Conservation (phyloP, 2,797 vertebrate species). For the Bradypodion pumilum region DNA sequence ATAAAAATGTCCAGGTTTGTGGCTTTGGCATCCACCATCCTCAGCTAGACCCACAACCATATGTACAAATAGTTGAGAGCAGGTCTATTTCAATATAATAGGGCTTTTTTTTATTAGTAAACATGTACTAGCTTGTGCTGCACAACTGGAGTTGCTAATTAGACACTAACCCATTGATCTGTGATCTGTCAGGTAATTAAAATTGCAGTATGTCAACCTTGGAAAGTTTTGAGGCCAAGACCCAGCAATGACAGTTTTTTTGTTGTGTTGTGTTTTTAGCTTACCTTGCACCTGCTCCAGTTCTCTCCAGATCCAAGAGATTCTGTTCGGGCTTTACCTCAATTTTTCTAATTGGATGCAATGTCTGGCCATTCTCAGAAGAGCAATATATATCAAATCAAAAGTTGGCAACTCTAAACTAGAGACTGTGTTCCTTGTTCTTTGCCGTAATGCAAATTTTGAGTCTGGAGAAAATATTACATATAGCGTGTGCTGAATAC, state of each 20-base stretch:
- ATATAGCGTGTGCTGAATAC: not conserved
- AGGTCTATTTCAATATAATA: not conserved
- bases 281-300: not conserved
- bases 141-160: too few species aligned
- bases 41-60: not conserved
- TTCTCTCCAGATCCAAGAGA: not conserved
- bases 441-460: not conserved
- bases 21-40: not conserved
- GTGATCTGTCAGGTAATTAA: too few species aligned
- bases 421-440: not conserved
- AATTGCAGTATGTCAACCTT: not conserved
- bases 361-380: not conserved
- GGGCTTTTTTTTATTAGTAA: not conserved
- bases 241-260: not conserved
- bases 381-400: not conserved
- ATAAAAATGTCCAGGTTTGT: too few species aligned
- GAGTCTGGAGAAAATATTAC: constrained; percentile 12
- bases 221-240: not conserved
- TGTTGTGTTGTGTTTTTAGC: not conserved
- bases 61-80: not conserved
- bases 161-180: too few species aligned
- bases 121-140: not conserved
- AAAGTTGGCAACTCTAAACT: not conserved
- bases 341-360: not conserved
- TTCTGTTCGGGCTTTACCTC: not conserved